Base-by-base conservation (phyloP, 2,888 invertebrate genomes). In the Campoplex nolae region DNA sequence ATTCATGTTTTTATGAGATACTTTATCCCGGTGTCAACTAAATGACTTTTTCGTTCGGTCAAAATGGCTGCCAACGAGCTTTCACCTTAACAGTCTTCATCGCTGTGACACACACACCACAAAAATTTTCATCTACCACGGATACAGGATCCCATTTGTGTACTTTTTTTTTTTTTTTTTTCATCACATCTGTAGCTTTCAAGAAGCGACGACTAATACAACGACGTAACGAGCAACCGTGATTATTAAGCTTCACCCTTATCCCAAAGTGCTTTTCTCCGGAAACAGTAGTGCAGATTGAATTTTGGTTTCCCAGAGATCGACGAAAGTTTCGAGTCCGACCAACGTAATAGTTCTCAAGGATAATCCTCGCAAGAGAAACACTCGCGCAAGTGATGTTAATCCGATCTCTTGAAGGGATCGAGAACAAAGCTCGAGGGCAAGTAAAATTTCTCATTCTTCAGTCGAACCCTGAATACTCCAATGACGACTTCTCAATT, bases 351-450 rank as follows among this genome's bases (percentile, higher is more conserved):
- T 56, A 32, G 81, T 75, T 67, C 74, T 75, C 54, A 18, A 51
- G 54, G 74, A 82, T 82, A 67, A 82, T 82, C 71, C 81, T 54
- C 32, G 54, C 23, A 62, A 62, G 51, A 51, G 62, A 62, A 38
- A 73, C 48, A 73, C 38, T 62, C 73, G 81, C 51, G 56, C 23
- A 23, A 75, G 81, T 75, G 74, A 54, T 75, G 56, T 82, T 82
- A 82, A 82, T 82, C 81, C 81, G 74, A 68, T 82, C 54, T 65
- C 73, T 38, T 16, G 67, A 54, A 68, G 56, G 81, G 74, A 74
- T 74, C 74, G 51, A 13, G 62, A 23, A 51, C 28, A 67, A 48
- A 73, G 51, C 51, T 65, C 74, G 74, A 81, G 56, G 42, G 38
- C 8, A 54, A 32, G 32, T 28, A 13, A 16, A 62, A 62, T 28